Conservation (phyloP, 2,888 invertebrate genomes). For the Blastobasis adustella region DNA sequence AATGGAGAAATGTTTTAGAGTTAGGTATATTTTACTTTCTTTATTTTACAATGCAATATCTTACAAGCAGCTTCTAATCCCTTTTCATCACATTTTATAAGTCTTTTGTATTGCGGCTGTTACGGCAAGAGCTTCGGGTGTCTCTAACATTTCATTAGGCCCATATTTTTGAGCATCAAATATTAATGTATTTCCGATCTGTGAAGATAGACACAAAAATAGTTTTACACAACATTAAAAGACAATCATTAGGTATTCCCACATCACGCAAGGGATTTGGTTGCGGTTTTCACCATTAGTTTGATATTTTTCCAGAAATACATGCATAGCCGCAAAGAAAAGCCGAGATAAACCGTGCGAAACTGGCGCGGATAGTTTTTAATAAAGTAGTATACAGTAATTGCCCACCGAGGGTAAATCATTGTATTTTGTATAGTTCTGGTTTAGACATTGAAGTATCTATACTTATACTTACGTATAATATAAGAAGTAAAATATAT, state of each 20-base stretch:
- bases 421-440: too few species aligned
- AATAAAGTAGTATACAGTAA: too few species aligned
- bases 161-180: slow-evolving; percentile 16
- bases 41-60: slow-evolving; percentile 1
- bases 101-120: slow-evolving; percentile 26
- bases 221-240: background rate
- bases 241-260: background rate
- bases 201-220: slow-evolving; percentile 2
- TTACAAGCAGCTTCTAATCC: slow-evolving; percentile 52
- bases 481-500: too few species aligned
- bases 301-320: too few species aligned
- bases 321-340: too few species aligned
- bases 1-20: background rate
- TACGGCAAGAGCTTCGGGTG: slow-evolving; percentile 14
- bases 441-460: too few species aligned
- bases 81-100: slow-evolving; percentile 31
- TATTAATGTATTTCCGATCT: slow-evolving; percentile 19
- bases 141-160: slow-evolving; percentile 19
- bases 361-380: too few species aligned
- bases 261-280: too few species aligned
- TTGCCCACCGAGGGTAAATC: too few species aligned
- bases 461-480: too few species aligned
- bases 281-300: too few species aligned
- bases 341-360: too few species aligned
- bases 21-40: background rate